Percentiles rank a stretch among this genome's conserved stretches.
Evolutionary conservation across 1,140 invertebrate genomes (phyloP).

Genomic region (Delia radicum): DNA sequence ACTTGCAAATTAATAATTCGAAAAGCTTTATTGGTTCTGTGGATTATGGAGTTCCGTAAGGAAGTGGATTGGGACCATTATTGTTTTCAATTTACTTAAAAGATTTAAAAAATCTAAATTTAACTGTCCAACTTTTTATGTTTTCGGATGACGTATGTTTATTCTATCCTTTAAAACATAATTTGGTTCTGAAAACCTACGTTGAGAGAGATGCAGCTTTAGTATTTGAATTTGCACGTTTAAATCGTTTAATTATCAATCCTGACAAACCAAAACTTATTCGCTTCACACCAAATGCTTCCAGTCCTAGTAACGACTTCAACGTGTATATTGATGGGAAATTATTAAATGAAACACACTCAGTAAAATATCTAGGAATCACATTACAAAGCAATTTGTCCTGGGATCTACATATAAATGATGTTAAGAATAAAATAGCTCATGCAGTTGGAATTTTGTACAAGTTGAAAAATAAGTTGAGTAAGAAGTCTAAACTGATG

Average conservation of each 20-base stretch:
- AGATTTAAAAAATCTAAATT: too few relatives aligned
- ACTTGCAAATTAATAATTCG: background rate
- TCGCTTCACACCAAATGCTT: background rate
- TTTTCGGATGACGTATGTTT: too few relatives aligned
- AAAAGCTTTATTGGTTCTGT: background rate
- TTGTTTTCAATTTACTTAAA: too few relatives aligned
- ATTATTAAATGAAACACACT: background rate
- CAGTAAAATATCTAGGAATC: background rate
- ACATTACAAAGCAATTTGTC: background rate
- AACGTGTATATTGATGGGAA: background rate
- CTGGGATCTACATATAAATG: background rate
- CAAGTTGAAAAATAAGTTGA: background rate
- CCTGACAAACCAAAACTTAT: background rate
- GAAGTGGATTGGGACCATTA: too few relatives aligned
- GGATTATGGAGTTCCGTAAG: background rate
- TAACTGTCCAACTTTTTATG: too few relatives aligned
- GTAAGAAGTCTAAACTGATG: background rate
- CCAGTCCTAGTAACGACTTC: background rate
- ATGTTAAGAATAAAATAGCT: background rate
- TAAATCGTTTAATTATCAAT: background rate
- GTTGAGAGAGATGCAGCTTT: background rate
- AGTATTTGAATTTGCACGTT: background rate
- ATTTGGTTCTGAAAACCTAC: background rate
- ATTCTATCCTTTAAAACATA: background rate
- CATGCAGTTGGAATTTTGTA: background rate